Evolutionary conservation across 1,140 invertebrate species (phyloP), one percentile per base, ranked within the genome.

Genomic region (Orius insidiosus): DNA sequence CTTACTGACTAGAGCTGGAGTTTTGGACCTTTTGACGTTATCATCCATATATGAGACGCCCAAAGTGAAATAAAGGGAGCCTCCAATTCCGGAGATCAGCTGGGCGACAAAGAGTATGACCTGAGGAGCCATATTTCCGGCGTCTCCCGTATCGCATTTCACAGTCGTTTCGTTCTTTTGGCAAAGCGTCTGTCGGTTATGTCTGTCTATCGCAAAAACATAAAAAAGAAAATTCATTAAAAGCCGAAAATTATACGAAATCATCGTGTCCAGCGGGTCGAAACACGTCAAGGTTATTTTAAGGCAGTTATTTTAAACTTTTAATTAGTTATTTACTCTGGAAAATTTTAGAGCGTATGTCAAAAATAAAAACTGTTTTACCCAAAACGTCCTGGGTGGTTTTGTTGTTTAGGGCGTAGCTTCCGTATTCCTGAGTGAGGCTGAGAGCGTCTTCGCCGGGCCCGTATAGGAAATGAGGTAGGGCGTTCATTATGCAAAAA

Each of bases 381-480:
- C 52, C 47, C 30, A 44, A 34, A 7, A 34, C 18, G 32, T 52
- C 47, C 4, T 46, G 40, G 4, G 52, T 47, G 24, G 42, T n/a
- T 36, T 53, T 53, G 2, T 30, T 9, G 32, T 49, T 41, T 8
- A 19, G 10, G 30, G 14, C 18, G 24, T n/a, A 24, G 6, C 41
- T 30, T 9, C 38, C 69, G 50, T 73, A 74, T 54, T 81, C 78
- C 32, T 67, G 59, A 0, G 77, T 80, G 32, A 80, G 57, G 16
- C 68, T 57, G 9, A 80, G 56, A 0, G 77, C 75, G 53, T 81
- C 76, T 13, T 75, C 64, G 1, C 78, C 78, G 11, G 76, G 69
- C 0, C 78, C 78, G 52, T 80, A 85, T 3, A 85, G 59, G 44
- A 80, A 70, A 52, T 84, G 80, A 2, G 81, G 81, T 1, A 78